Conservation (phyloP, 2,797 vertebrate genomes). For the Protonibea diacanthus region DNA sequence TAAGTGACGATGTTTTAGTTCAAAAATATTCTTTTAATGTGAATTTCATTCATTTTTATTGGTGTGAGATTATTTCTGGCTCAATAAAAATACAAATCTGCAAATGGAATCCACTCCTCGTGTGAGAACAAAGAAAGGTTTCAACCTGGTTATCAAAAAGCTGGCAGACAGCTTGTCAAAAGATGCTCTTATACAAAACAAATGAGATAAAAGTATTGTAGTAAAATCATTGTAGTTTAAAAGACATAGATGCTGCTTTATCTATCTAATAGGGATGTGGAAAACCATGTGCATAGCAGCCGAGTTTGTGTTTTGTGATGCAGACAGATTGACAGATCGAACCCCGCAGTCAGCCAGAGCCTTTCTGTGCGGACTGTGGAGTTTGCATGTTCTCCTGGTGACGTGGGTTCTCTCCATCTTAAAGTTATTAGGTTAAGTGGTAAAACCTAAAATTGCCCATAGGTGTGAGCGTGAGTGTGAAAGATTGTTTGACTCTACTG, state of each 20-base stretch:
- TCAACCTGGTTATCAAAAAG: slow-evolving; percentile 17
- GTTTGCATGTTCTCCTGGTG: too few relatives aligned
- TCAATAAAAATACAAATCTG: not conserved
- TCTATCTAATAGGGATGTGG: not conserved
- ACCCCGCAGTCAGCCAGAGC: too few relatives aligned
- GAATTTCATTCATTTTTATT: not conserved
- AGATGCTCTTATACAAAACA: slow-evolving; percentile 11
- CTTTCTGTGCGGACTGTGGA: too few relatives aligned
- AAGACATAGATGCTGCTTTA: slow-evolving; percentile 3
- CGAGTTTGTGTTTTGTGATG: slow-evolving; percentile 24
- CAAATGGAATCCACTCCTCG: not conserved
- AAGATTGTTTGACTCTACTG: too few relatives aligned
- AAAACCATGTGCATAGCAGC: slow-evolving; percentile 4
- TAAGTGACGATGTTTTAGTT: not conserved
- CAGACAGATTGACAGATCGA: not conserved
- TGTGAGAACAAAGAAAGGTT: slow-evolving; percentile 13
- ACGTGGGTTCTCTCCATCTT: too few relatives aligned
- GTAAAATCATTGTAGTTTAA: not conserved
- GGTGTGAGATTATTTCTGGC: not conserved
- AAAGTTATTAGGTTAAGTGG: too few relatives aligned
- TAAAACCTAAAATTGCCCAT: too few relatives aligned
- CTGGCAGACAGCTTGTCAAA: slow-evolving; percentile 27
- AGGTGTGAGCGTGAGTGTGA: too few relatives aligned
- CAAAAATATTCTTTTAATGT: slow-evolving; percentile 5
- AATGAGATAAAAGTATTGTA: not conserved